These are phyloP conservation scores for Hirtodrosophila duncani DNA, from an alignment of 2,888 invertebrate genomes.

Conservation along the genomic window DNA sequence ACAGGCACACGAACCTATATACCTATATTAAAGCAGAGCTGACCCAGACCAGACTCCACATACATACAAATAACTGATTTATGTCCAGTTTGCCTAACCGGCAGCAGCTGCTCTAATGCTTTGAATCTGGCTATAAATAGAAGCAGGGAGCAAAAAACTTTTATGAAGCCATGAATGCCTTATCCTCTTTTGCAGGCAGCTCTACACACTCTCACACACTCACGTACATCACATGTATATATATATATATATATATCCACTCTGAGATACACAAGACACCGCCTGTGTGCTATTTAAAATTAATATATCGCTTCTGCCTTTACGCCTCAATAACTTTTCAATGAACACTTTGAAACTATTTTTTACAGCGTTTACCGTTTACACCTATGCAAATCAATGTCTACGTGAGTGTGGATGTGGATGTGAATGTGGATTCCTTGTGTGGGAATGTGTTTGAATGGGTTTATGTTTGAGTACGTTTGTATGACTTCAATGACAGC, in stretches of 20 bases:
- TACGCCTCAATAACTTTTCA: conserved; percentile 64
- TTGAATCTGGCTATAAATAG: conserved; percentile 34
- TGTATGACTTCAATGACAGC: conserved; percentile 32
- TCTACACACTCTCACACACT: background rate
- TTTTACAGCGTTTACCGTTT: conserved; percentile 64
- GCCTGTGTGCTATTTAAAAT: conserved; percentile 48
- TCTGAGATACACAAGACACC: background rate
- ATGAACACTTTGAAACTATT: conserved; percentile 71
- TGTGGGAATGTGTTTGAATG: conserved; percentile 4
- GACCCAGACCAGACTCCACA: too few relatives aligned
- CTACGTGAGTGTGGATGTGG: background rate
- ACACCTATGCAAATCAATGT: conserved; percentile 44
- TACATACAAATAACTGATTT: conserved; percentile 35
- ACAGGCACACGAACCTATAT: background rate
- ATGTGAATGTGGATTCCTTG: too few relatives aligned
- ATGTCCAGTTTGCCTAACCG: conserved; percentile 19
- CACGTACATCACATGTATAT: too few relatives aligned
- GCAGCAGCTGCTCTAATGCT: conserved; percentile 18
- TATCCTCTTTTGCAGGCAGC: conserved; percentile 34
- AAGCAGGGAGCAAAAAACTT: conserved; percentile 16
- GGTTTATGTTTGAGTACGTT: conserved; percentile 1
- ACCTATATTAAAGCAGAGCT: too few relatives aligned
- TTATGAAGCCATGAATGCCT: conserved; percentile 15
- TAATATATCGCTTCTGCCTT: conserved; percentile 55
- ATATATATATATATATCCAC: too few relatives aligned